phyloP scores from a whole-genome alignment of 2,113 vertebrate species.

The Calidris pugnax region DNA sequence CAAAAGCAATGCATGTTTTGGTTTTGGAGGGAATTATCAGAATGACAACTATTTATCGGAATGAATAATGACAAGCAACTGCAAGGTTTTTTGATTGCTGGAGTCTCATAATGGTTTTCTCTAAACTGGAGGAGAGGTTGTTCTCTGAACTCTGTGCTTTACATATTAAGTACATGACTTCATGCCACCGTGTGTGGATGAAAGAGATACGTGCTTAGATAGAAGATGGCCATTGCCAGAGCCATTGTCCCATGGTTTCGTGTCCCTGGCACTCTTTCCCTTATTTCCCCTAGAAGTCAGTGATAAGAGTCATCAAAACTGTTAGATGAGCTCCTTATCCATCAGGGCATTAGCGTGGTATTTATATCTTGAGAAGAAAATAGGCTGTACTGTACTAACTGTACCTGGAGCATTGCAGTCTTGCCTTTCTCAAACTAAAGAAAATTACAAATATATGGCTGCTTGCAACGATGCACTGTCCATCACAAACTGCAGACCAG shows the following conservation, averaged over 20 bases:
- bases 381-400: neutral
- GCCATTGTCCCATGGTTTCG: neutral
- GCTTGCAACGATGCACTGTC: neutral
- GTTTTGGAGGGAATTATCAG: neutral
- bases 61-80: neutral
- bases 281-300: neutral
- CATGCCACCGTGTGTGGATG: neutral
- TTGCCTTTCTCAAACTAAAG: neutral
- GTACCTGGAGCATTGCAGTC: neutral
- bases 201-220: neutral
- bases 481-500: neutral
- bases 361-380: neutral
- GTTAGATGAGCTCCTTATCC: neutral
- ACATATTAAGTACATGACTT: neutral
- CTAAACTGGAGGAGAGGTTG: neutral
- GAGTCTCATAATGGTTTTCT: neutral
- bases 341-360: neutral
- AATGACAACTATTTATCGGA: neutral
- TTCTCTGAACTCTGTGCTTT: neutral
- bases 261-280: neutral
- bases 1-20: neutral
- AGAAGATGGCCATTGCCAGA: neutral
- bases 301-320: neutral
- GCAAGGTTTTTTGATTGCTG: neutral
- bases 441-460: neutral